phyloP scores from a whole-genome alignment of 2,888 invertebrate genomes.

The Ormyrus nitidulus region DNA sequence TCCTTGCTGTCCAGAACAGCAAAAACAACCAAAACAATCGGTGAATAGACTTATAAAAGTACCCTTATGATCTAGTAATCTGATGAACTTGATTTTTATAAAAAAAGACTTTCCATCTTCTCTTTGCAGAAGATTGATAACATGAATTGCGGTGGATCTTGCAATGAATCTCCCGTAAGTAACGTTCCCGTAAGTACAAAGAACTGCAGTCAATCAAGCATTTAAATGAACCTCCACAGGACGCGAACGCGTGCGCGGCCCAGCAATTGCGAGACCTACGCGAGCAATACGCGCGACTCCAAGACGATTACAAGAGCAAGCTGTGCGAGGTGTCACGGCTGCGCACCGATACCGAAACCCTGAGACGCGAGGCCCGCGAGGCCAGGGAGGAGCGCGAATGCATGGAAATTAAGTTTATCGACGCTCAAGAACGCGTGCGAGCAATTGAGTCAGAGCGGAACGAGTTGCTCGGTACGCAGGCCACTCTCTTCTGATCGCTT shows the following conservation, averaged over 20 bases:
- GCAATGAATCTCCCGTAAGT: no score
- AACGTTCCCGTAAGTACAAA: no score
- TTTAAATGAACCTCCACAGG: neutral
- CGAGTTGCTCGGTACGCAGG: conserved; percentile 65
- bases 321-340: conserved; percentile 81
- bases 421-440: conserved; percentile 78
- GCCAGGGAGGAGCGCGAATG: conserved; percentile 77
- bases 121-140: no score
- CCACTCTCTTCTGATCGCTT: no score
- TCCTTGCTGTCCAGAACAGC: conserved; percentile 65
- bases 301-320: conserved; percentile 83
- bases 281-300: conserved; percentile 80
- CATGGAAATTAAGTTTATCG: conserved; percentile 79
- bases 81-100: no score
- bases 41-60: no score
- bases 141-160: no score
- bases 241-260: conserved; percentile 69
- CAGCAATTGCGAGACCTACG: conserved; percentile 76
- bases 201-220: no score
- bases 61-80: no score
- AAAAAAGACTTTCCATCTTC: no score
- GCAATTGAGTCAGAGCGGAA: conserved; percentile 72
- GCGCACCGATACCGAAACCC: conserved; percentile 77
- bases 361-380: conserved; percentile 74
- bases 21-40: neutral